Evolutionary conservation across 2,888 invertebrate genomes (phyloP).

Genomic region (Theristus sp.): DNA sequence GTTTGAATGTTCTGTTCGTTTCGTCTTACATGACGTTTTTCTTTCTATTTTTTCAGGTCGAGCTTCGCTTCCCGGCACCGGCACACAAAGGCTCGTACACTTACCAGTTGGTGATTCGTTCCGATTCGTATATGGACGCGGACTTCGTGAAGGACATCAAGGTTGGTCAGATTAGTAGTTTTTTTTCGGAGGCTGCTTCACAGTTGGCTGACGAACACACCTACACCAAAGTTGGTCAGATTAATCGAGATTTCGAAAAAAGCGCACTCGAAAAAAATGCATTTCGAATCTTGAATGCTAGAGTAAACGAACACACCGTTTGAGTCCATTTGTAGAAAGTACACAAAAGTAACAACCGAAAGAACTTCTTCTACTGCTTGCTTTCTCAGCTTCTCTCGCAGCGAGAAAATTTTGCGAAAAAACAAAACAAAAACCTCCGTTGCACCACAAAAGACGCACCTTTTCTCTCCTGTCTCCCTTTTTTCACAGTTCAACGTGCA

Average conservation of each 20-base stretch:
- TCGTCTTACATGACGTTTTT: neutral
- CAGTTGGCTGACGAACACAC: neutral
- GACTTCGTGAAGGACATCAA: constrained; percentile 86
- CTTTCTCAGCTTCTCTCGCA: too few species aligned
- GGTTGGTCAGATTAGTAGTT: constrained; percentile 34
- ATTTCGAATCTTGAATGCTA: too few species aligned
- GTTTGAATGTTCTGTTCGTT: too few species aligned
- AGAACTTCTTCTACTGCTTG: too few species aligned
- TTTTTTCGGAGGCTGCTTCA: neutral
- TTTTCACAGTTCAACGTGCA: constrained; percentile 64
- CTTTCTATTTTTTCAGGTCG: constrained; percentile 34
- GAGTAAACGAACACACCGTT: too few species aligned
- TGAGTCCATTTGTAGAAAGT: too few species aligned
- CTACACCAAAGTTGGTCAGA: neutral
- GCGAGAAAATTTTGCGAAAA: too few species aligned
- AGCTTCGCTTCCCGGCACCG: constrained; percentile 89
- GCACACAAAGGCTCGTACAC: constrained; percentile 67
- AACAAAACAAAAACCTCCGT: too few species aligned
- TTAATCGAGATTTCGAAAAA: neutral
- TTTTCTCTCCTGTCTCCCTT: too few species aligned
- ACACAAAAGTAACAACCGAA: too few species aligned
- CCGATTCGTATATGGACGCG: constrained; percentile 90
- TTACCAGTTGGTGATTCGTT: constrained; percentile 60
- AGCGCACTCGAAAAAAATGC: neutral
- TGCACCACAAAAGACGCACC: too few species aligned